These are phyloP conservation scores for Choloepus didactylus DNA, from an alignment of 2,797 vertebrate genomes.

Conservation along the genomic window DNA sequence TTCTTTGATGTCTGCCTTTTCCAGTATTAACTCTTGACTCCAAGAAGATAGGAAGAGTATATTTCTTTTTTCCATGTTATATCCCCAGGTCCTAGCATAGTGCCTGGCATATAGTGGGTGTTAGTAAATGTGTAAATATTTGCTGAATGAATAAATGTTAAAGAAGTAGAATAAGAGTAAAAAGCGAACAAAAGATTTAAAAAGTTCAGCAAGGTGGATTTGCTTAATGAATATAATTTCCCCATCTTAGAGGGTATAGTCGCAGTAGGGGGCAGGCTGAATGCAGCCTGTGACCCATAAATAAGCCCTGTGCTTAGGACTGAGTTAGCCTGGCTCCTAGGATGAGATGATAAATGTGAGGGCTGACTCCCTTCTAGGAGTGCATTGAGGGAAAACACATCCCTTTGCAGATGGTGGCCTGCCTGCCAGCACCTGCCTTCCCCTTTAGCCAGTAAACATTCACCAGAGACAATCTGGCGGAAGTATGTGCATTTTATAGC, in stretches of 20 bases:
- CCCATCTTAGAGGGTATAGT: not conserved
- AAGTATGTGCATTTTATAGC: too few relatives aligned
- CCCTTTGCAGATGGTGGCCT: too few relatives aligned
- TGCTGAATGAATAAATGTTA: constrained; percentile 30
- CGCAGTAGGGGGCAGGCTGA: too few relatives aligned
- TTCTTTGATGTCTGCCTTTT: not conserved
- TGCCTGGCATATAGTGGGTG: not conserved
- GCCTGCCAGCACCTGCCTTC: too few relatives aligned
- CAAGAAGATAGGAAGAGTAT: not conserved
- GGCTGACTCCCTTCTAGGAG: too few relatives aligned
- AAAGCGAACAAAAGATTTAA: not conserved
- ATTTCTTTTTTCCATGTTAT: accelerated
- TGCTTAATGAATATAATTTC: not conserved
- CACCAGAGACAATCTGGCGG: too few relatives aligned
- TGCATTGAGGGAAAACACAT: too few relatives aligned
- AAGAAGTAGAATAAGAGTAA: not conserved
- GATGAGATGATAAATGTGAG: too few relatives aligned
- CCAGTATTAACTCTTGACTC: not conserved
- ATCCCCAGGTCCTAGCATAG: not conserved
- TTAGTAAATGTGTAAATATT: constrained; percentile 5
- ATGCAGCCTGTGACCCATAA: too few relatives aligned
- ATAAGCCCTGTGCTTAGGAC: too few relatives aligned
- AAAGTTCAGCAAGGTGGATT: not conserved
- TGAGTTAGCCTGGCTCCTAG: too few relatives aligned
- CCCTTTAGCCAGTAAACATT: too few relatives aligned